Percentiles rank a stretch among this genome's conserved stretches.
These are phyloP conservation scores for Mormyrops boulengeri DNA, from an alignment of 2,797 vertebrate genomes.

Conservation along the genomic window DNA sequence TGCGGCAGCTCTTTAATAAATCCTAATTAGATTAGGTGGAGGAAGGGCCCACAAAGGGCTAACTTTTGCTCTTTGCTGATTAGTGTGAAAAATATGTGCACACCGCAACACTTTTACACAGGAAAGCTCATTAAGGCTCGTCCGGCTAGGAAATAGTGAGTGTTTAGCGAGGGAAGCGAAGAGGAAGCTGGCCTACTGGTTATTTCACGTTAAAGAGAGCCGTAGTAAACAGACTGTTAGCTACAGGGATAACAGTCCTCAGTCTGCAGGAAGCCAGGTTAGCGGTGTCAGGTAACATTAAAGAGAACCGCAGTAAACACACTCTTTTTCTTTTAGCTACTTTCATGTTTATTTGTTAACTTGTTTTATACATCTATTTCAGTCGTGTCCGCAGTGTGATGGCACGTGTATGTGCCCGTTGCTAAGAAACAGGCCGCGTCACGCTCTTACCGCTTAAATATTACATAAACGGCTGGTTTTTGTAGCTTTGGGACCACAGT, in stretches of 20 bases:
- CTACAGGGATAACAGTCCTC: not conserved
- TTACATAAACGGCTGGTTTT: constrained; percentile 34
- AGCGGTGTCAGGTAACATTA: not conserved
- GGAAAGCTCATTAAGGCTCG: constrained; percentile 49
- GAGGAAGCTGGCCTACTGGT: constrained; percentile 14
- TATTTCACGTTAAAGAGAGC: not conserved
- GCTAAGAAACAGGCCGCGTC: constrained; percentile 23
- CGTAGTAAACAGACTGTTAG: not conserved
- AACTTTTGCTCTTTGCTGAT: constrained; percentile 52
- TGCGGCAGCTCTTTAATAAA: constrained; percentile 55
- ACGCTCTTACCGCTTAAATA: not conserved
- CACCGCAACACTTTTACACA: constrained; percentile 30
- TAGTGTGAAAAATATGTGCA: constrained; percentile 49
- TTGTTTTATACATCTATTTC: not conserved
- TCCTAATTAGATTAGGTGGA: constrained; percentile 55
- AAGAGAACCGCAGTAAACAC: not conserved
- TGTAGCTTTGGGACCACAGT: constrained; percentile 33
- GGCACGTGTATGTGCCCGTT: not conserved
- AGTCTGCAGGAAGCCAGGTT: not conserved
- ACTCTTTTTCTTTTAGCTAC: not conserved
- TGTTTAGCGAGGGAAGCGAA: constrained; percentile 31
- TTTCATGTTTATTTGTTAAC: not conserved
- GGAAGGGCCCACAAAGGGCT: constrained; percentile 44
- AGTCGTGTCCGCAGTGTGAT: not conserved
- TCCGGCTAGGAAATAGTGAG: constrained; percentile 31